These are phyloP conservation scores for Choreutis nemorana DNA, from an alignment of 2,888 invertebrate species.

Conservation along the genomic window DNA sequence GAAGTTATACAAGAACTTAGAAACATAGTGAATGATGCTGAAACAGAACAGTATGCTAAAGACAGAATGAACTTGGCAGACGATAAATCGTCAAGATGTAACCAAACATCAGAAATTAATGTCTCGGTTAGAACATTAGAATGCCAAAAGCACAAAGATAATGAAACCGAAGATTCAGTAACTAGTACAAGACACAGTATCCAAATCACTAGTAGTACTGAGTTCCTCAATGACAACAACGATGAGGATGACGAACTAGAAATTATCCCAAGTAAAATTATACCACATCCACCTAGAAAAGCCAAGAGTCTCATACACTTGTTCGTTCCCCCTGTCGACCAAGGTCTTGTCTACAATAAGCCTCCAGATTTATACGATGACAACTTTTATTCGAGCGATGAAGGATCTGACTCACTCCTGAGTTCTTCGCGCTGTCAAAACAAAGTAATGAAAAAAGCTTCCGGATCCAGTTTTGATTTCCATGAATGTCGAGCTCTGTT, in stretches of 20 bases:
- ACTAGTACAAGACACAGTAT: conserved; percentile 63
- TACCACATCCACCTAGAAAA: conserved; percentile 83
- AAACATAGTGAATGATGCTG: conserved; percentile 86
- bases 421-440: conserved; percentile 67
- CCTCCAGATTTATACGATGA: conserved; percentile 65
- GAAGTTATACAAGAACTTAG: conserved; percentile 87
- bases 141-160: conserved; percentile 35
- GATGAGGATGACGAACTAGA: conserved; percentile 69
- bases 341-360: conserved; percentile 62
- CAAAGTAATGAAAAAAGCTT: conserved; percentile 38
- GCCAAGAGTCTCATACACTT: conserved; percentile 76
- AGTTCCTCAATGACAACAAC: conserved; percentile 54
- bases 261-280: conserved; percentile 78
- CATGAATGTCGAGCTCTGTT: conserved; percentile 66
- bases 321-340: conserved; percentile 69
- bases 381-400: conserved; percentile 68
- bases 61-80: conserved; percentile 33
- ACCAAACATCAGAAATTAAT: conserved; percentile 49
- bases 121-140: conserved; percentile 36
- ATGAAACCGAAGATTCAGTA: conserved; percentile 60
- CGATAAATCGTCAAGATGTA: conserved; percentile 40
- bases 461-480: conserved; percentile 45
- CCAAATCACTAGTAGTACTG: conserved; percentile 48
- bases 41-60: conserved; percentile 70
- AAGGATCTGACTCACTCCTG: conserved; percentile 75